Conservation (phyloP, 2,113 vertebrate genomes). For the Oncorhynchus tshawytscha region DNA sequence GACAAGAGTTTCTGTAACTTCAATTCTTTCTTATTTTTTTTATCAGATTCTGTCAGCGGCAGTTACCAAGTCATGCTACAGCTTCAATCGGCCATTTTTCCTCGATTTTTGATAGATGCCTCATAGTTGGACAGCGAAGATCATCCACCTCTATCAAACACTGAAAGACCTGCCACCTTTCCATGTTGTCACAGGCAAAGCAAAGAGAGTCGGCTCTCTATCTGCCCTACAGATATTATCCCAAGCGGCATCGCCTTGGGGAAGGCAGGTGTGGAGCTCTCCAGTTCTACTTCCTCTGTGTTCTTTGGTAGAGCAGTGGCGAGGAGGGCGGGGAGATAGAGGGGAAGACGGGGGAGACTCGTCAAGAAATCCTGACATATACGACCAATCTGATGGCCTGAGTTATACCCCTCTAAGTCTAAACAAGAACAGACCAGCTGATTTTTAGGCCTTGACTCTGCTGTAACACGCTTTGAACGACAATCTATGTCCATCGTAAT, state of each 20-base stretch:
- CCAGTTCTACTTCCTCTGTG: constrained; percentile 50
- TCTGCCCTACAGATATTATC: constrained; percentile 56
- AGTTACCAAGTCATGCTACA: neutral
- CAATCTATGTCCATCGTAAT: constrained; percentile 45
- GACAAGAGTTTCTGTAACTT: constrained; percentile 27
- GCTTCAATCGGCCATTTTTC: constrained; percentile 10
- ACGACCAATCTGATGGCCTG: constrained; percentile 54
- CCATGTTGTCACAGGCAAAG: constrained; percentile 6
- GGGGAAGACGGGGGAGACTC: constrained; percentile 4
- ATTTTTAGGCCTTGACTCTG: constrained; percentile 26
- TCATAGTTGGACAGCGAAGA: neutral
- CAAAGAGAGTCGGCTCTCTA: constrained; percentile 31
- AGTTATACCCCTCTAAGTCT: constrained; percentile 52
- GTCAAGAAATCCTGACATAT: constrained; percentile 45
- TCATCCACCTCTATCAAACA: neutral
- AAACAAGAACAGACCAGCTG: constrained; percentile 40
- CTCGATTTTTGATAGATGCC: constrained; percentile 28
- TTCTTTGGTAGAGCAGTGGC: constrained; percentile 50
- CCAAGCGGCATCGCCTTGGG: constrained; percentile 58
- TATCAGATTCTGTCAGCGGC: neutral
- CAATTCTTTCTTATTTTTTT: neutral
- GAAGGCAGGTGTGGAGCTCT: constrained; percentile 70
- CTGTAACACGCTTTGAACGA: constrained; percentile 38
- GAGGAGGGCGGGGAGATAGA: constrained; percentile 25
- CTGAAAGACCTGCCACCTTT: neutral